A percentile compares a stretch with the other conserved stretches of the same genome.
Evolutionary conservation across 2,888 invertebrate species (phyloP).

Genomic region (Coecobrya sp.): DNA sequence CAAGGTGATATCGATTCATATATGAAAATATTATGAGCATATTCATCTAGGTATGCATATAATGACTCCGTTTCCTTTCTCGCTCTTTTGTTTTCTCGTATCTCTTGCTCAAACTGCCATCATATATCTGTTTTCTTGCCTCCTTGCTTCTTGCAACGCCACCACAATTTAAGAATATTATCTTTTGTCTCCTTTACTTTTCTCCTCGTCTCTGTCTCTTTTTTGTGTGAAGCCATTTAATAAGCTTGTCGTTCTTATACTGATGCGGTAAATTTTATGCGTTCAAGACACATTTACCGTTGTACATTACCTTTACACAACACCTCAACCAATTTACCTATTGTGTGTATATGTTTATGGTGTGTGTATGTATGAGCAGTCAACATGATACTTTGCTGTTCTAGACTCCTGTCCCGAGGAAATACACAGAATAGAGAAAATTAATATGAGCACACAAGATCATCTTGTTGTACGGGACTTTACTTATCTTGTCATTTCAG

Average conservation of each 20-base stretch:
- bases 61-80: slow-evolving; percentile 12
- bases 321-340: slow-evolving; percentile 46
- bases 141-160: slow-evolving; percentile 9
- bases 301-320: not conserved
- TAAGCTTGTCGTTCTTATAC: not conserved
- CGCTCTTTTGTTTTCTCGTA: not conserved
- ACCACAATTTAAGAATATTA: slow-evolving; percentile 53
- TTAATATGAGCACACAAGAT: slow-evolving; percentile 52
- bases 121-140: not conserved
- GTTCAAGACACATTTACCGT: not conserved
- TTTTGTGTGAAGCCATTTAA: not conserved
- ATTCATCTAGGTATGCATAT: slow-evolving; percentile 25
- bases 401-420: not conserved
- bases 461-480: slow-evolving; percentile 40
- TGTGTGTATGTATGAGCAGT: not conserved
- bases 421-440: slow-evolving; percentile 9
- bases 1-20: slow-evolving; percentile 71
- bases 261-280: not conserved
- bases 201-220: slow-evolving; percentile 7
- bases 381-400: not conserved
- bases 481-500: slow-evolving; percentile 54
- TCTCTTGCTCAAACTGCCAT: slow-evolving; percentile 59
- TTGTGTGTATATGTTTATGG: not conserved
- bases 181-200: slow-evolving; percentile 46
- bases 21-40: slow-evolving; percentile 31